Evolutionary conservation across 35 echinoderm and acorn worm genomes (phyloP).

Genomic region (Ophiothrix spiculata): DNA sequence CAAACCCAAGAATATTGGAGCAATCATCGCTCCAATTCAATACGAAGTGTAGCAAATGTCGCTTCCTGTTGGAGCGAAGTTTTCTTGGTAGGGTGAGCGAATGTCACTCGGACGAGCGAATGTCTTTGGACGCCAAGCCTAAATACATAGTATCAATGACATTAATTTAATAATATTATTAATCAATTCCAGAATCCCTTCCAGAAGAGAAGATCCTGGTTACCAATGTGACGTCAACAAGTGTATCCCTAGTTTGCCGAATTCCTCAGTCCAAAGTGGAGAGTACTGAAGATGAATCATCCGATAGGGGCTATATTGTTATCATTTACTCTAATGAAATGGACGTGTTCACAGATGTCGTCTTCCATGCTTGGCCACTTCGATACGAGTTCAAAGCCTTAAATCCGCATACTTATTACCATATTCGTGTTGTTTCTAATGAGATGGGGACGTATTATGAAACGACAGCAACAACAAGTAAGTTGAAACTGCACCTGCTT

Average conservation of each 20-base stretch:
- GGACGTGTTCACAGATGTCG: conserved; percentile 27
- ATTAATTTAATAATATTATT: too few relatives aligned
- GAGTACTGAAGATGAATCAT: not conserved
- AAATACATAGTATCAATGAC: too few relatives aligned
- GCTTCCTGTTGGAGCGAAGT: too few relatives aligned
- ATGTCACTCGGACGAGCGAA: too few relatives aligned
- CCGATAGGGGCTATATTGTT: not conserved
- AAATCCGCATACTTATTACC: conserved; percentile 1
- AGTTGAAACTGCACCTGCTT: not conserved
- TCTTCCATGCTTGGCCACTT: conserved; percentile 18
- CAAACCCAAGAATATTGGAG: too few relatives aligned
- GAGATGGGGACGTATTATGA: conserved; percentile 9
- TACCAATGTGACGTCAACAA: not conserved
- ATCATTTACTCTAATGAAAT: conserved; percentile 23
- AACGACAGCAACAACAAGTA: conserved; percentile 23
- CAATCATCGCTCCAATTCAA: too few relatives aligned
- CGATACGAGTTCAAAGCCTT: conserved; percentile 16
- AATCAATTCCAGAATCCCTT: not conserved
- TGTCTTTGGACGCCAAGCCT: too few relatives aligned
- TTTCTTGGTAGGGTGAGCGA: too few relatives aligned
- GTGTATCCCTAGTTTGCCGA: not conserved
- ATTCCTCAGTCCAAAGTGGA: not conserved
- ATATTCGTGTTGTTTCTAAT: conserved; percentile 23
- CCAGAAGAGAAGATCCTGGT: not conserved
- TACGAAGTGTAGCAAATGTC: too few relatives aligned